Evolutionary conservation across 2,888 invertebrate genomes (phyloP), one percentile per base, ranked within the genome.

Genomic region (Electrophaes corylata): DNA sequence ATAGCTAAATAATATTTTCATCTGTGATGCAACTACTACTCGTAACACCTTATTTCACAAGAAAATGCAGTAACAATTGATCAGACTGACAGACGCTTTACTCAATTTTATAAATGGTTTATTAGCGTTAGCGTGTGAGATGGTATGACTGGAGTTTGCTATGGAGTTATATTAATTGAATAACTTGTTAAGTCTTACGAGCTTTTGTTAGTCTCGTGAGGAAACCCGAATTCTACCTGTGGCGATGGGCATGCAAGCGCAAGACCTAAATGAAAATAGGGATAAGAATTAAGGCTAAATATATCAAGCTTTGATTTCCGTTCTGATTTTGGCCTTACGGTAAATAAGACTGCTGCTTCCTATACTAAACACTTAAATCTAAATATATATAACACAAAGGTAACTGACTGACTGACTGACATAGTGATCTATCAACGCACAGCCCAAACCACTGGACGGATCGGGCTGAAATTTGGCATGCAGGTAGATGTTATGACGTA

Each of bases 51-150:
- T 45, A 40, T 56, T 60, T 49, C 56, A 52, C 44, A 60, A 56
- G 50, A 46, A 46, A 55, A 43, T 37, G 47, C 35, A 3, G 45
- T 20, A 47, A 46, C 46, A 43, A 57, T 52, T 37, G 46, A 37
- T 47, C 26, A 47, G n/a, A 37, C 43, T n/a, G 19, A 44, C 18
- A 37, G 43, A 20, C 18, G 18, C 5, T 6, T n/a, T 37, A 26
- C 26, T 43, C 12, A n/a, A 41, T 35, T 50, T 43, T 37, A 59
- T 52, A 56, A 52, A 46, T 46, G 29, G 44, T 60, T 51, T 60
- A 47, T 60, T 53, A 60, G 60, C 49, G 16, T 26, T 18, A 31
- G 8, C 35, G 41, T 60, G 60, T 49, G 56, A 60, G 37, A 44
- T 47, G 31, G 43, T 19, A 18, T 23, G 31, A 45, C 39, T 56